Evolutionary conservation across 2,888 invertebrate species (phyloP), one percentile per base, ranked within the genome.

Genomic region (Nymphalis urticae): DNA sequence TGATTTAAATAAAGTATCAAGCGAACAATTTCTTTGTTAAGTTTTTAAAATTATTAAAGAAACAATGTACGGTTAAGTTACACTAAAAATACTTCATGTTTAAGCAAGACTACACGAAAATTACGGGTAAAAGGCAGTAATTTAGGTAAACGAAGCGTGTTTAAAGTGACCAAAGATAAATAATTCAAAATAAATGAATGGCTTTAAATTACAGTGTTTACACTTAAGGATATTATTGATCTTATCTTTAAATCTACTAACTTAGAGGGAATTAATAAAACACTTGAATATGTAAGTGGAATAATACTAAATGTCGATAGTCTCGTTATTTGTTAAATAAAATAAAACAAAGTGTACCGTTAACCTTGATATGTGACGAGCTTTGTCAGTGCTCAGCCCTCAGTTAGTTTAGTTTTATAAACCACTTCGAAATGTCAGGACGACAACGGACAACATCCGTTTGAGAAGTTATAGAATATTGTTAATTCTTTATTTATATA

Each of bases 341-440:
- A 73, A 76, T 70, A 79, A 80, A 86, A 83, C 83, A 82, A 86
- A 66, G 53, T 69, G 84, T 81, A 82, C 83, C 62, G 78, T 77
- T 76, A 78, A 80, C 80, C 81, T 79, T 75, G 72, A 72, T 71
- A 71, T 64, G 66, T 71, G 66, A 67, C 66, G 70, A 66, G 73
- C 68, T 65, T 75, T 75, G 72, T 71, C 69, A 73, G 69, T 64
- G 60, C 53, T 66, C 66, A 69, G 71, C 53, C 65, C 61, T 54
- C 56, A 72, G 63, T 61, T 66, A 64, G 66, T 68, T 68, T 62
- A 67, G 62, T 70, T 70, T 74, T 68, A 73, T 70, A 70, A 70
- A 66, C 59, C 65, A 68, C 68, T 72, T 70, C 66, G 53, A 74
- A 75, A 75, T 73, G 74, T 73, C 73, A 75, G 63, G 66, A 63